Percentiles rank a stretch among this genome's conserved stretches.
Evolutionary conservation across 2,797 vertebrate species (phyloP).

Genomic region (Pteronotus mesoamericanus): DNA sequence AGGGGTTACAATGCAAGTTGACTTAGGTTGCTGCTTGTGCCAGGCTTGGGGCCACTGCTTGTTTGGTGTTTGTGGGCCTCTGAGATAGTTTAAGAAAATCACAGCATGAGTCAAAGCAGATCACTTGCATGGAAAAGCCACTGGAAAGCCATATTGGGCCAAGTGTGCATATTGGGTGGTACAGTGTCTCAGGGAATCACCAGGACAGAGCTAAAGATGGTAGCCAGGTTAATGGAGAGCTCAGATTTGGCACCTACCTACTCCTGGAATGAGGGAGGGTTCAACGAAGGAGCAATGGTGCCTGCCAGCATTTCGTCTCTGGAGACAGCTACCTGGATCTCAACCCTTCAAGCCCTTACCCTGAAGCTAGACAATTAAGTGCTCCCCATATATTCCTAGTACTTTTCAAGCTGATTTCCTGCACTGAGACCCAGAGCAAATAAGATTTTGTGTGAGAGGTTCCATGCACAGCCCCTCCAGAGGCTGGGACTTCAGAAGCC

Average conservation of each 20-base stretch:
- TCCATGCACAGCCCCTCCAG: no score
- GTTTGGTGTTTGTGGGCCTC: neutral
- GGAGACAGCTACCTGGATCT: neutral
- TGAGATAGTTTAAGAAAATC: neutral
- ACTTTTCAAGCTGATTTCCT: neutral
- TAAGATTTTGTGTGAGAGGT: no score
- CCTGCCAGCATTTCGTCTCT: neutral
- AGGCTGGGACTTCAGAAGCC: neutral
- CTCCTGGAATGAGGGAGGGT: neutral
- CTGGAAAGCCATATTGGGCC: neutral
- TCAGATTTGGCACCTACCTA: neutral
- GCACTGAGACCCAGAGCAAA: neutral
- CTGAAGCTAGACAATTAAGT: neutral
- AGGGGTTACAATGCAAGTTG: neutral
- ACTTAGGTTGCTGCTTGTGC: neutral
- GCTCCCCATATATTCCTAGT: no score
- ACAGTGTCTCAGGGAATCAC: neutral
- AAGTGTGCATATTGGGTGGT: neutral
- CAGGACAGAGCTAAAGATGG: neutral
- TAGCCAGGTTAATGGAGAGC: neutral
- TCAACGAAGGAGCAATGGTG: neutral
- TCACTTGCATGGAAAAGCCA: neutral
- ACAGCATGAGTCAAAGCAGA: neutral
- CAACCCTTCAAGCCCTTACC: neutral
- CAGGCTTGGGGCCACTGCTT: neutral